These are phyloP conservation scores for Drosophila niveifrons DNA, from an alignment of 2,888 invertebrate genomes.

Conservation along the genomic window DNA sequence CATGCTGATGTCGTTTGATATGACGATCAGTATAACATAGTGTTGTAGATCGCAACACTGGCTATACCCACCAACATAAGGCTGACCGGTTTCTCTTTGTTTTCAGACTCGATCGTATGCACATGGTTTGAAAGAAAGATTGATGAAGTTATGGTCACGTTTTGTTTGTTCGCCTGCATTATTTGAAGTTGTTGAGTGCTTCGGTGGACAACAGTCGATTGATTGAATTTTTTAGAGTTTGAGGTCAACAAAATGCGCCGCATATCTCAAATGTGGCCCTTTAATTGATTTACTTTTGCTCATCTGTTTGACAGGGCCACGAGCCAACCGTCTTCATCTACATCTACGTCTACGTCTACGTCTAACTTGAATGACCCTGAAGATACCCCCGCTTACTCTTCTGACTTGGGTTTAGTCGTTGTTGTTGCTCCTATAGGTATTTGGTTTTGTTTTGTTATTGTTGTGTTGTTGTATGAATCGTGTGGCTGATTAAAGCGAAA, in stretches of 20 bases:
- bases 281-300: slow-evolving; percentile 73
- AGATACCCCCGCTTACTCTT: slow-evolving; percentile 54
- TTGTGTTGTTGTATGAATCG: slow-evolving; percentile 25
- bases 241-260: slow-evolving; percentile 58
- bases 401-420: slow-evolving; percentile 10
- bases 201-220: slow-evolving; percentile 48
- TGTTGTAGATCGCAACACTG: slow-evolving; percentile 2
- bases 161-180: slow-evolving; percentile 54
- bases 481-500: slow-evolving; percentile 76
- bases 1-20: slow-evolving; percentile 1
- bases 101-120: slow-evolving; percentile 44
- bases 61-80: slow-evolving; percentile 15
- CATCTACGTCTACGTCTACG: background rate
- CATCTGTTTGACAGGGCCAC: slow-evolving; percentile 28
- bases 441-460: slow-evolving; percentile 12
- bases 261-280: slow-evolving; percentile 55
- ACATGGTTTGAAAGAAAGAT: slow-evolving; percentile 59
- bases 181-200: slow-evolving; percentile 34
- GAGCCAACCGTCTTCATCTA: slow-evolving; percentile 14
- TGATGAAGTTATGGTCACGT: slow-evolving; percentile 70
- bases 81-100: slow-evolving; percentile 55
- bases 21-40: background rate
- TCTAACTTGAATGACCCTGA: slow-evolving; percentile 44
- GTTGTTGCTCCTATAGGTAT: slow-evolving; percentile 9
- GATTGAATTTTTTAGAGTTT: slow-evolving; percentile 27